Evolutionary conservation across 2,797 vertebrate genomes (phyloP).

Genomic region (Alfaro cultratus): DNA sequence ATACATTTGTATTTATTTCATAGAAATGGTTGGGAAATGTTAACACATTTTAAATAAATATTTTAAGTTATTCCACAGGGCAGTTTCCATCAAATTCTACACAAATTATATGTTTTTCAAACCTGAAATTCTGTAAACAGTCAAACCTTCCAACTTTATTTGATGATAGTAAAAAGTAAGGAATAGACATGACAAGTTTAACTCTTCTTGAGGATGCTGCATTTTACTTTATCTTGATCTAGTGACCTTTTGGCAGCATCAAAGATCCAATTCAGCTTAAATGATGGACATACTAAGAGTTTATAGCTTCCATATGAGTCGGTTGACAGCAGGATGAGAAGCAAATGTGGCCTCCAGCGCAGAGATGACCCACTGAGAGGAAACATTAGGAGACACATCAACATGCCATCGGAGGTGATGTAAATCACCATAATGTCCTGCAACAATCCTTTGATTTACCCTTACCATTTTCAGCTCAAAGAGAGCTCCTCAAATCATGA

Average conservation of each 20-base stretch:
- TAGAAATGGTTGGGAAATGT: not conserved
- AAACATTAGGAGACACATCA: constrained; percentile 65
- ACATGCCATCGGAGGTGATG: constrained; percentile 52
- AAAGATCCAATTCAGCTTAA: constrained; percentile 32
- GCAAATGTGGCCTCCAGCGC: constrained; percentile 53
- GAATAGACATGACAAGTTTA: not conserved
- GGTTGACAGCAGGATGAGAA: constrained; percentile 27
- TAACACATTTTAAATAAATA: not conserved
- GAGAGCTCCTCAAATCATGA: constrained; percentile 47
- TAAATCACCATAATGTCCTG: constrained; percentile 67
- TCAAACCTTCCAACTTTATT: not conserved
- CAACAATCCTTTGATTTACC: constrained; percentile 70
- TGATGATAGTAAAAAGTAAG: not conserved
- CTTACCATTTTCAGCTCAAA: constrained; percentile 67
- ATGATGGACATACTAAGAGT: constrained; percentile 31
- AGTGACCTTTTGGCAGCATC: constrained; percentile 23
- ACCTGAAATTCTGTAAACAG: constrained; percentile 2
- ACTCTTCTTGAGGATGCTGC: constrained; percentile 7
- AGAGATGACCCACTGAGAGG: constrained; percentile 57
- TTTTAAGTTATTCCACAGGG: not conserved
- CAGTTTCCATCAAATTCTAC: not conserved
- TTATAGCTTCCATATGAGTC: constrained; percentile 67
- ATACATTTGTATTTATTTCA: not conserved
- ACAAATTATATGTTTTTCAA: not conserved
- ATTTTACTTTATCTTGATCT: constrained; percentile 17